Evolutionary conservation across 1,140 invertebrate species (phyloP).

Genomic region (Vanessa tameamea): DNA sequence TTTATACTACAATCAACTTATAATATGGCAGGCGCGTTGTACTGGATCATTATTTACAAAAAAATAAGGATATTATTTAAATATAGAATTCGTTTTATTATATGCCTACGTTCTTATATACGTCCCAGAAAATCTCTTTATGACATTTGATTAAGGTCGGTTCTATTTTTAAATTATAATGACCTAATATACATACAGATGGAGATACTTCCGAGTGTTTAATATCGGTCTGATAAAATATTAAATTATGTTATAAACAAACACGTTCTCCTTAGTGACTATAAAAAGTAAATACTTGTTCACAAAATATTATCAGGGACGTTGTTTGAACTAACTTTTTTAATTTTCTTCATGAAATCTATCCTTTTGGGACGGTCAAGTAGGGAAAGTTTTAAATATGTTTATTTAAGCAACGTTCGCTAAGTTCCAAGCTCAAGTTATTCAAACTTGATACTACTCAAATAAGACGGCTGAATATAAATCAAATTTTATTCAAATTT

Average conservation of each 20-base stretch:
- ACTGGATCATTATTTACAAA: too few relatives aligned
- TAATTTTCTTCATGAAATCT: constrained; percentile 60
- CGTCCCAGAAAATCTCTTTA: too few relatives aligned
- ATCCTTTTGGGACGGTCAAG: constrained; percentile 63
- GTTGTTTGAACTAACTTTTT: constrained; percentile 67
- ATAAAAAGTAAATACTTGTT: constrained; percentile 29
- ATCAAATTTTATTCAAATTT: constrained; percentile 46
- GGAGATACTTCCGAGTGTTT: too few relatives aligned
- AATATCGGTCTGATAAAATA: too few relatives aligned
- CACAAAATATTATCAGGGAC: constrained; percentile 35
- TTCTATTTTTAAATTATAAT: too few relatives aligned
- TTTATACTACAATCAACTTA: too few relatives aligned
- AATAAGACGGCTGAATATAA: constrained; percentile 45
- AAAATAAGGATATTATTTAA: too few relatives aligned
- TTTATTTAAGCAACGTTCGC: constrained; percentile 52
- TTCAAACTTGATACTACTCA: constrained; percentile 49
- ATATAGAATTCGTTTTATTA: too few relatives aligned
- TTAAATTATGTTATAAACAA: background rate
- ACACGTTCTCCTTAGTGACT: constrained; percentile 5
- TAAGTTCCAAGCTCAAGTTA: constrained; percentile 43
- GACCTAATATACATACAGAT: too few relatives aligned
- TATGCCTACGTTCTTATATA: too few relatives aligned
- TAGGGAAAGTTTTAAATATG: constrained; percentile 57
- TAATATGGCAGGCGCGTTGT: too few relatives aligned
- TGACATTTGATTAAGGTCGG: too few relatives aligned